A percentile compares a stretch with the other conserved stretches of the same genome.
These are phyloP conservation scores for Macrotis lagotis DNA, from an alignment of 2,113 vertebrate species.

Conservation along the genomic window DNA sequence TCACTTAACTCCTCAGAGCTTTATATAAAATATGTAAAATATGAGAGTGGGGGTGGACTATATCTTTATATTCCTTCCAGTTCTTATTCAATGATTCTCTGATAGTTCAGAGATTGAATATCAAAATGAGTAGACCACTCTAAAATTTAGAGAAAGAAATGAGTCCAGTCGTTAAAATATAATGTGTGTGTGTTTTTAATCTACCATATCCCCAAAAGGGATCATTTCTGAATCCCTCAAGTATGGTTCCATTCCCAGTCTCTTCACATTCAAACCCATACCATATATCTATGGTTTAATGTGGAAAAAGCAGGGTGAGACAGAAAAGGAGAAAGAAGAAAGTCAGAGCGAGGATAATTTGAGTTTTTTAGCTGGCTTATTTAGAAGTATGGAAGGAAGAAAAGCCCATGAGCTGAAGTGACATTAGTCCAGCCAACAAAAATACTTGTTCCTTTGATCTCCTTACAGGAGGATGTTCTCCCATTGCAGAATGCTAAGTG, in stretches of 20 bases:
- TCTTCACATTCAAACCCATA: background rate
- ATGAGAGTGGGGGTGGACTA: background rate
- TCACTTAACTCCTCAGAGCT: background rate
- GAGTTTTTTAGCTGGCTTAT: background rate
- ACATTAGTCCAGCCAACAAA: background rate
- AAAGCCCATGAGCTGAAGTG: background rate
- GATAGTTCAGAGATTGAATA: background rate
- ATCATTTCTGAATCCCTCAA: background rate
- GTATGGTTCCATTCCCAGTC: background rate
- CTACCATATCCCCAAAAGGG: background rate
- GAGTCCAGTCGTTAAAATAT: background rate
- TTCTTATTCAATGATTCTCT: background rate
- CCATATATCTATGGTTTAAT: background rate
- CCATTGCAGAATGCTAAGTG: background rate
- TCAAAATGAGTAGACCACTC: background rate
- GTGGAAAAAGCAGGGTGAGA: background rate
- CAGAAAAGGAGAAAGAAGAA: conserved; percentile 36
- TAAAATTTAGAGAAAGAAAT: background rate
- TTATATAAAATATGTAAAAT: background rate
- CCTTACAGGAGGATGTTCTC: background rate
- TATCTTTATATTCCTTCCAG: background rate
- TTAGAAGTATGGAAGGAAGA: conserved; percentile 15
- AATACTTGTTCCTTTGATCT: background rate
- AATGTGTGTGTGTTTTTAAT: background rate
- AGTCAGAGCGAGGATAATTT: background rate